Conservation (phyloP, 2,888 invertebrate genomes). For the Hoplodrina blanda region DNA sequence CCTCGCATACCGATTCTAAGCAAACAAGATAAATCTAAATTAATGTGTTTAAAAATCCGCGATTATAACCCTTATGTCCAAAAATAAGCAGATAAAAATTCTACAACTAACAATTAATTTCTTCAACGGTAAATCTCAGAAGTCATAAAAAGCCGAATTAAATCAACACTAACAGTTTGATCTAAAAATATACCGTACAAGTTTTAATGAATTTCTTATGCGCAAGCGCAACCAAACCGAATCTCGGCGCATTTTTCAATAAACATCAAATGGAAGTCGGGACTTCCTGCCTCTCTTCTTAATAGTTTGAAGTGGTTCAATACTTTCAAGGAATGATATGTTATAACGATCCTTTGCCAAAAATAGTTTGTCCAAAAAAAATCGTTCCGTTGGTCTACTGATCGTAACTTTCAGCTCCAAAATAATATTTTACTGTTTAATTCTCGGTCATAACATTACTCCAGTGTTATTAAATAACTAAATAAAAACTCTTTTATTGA, state of each 20-base stretch:
- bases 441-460: background rate
- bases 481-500: too few relatives aligned
- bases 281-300: conserved; percentile 59
- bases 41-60: conserved; percentile 29
- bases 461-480: too few relatives aligned
- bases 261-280: conserved; percentile 58
- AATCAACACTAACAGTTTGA: conserved; percentile 56
- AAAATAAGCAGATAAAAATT: conserved; percentile 32
- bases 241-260: conserved; percentile 48
- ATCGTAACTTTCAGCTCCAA: background rate
- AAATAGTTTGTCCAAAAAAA: conserved; percentile 54
- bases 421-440: background rate
- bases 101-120: conserved; percentile 45
- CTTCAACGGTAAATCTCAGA: conserved; percentile 40
- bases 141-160: conserved; percentile 49
- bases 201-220: conserved; percentile 54
- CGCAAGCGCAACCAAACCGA: conserved; percentile 43
- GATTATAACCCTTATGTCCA: conserved; percentile 1
- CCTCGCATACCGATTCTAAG: background rate
- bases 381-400: conserved; percentile 47
- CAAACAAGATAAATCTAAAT: conserved; percentile 11
- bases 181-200: conserved; percentile 60
- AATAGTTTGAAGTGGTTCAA: conserved; percentile 56
- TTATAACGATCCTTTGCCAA: conserved; percentile 32
- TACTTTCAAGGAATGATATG: conserved; percentile 44